phyloP scores from a whole-genome alignment of 2,797 vertebrate genomes.

The Poeciliopsis gracilis region DNA sequence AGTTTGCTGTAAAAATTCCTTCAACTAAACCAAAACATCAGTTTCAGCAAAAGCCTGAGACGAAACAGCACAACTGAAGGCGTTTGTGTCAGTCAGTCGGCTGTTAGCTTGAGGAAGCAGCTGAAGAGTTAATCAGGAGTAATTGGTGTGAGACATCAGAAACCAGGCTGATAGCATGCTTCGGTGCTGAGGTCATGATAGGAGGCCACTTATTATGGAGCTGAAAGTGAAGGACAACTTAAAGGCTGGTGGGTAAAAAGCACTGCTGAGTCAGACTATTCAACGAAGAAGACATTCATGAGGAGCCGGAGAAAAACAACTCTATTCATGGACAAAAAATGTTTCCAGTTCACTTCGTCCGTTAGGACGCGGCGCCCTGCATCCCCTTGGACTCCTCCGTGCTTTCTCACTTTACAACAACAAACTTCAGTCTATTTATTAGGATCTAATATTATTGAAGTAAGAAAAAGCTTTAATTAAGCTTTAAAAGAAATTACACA shows the following conservation, averaged over 20 bases:
- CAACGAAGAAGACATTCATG: conserved; percentile 8
- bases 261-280: conserved; percentile 50
- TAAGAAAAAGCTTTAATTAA: background rate
- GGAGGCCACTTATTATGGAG: conserved; percentile 38
- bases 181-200: conserved; percentile 70
- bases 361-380: background rate
- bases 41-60: conserved; percentile 35
- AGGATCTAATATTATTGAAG: background rate
- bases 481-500: too few relatives aligned
- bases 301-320: conserved; percentile 19
- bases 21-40: conserved; percentile 43
- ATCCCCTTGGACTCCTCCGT: background rate
- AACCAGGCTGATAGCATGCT: conserved; percentile 64
- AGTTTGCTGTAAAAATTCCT: conserved; percentile 41
- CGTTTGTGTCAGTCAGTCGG: conserved; percentile 65
- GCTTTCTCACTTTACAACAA: background rate
- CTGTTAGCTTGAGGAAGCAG: conserved; percentile 39
- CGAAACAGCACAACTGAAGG: conserved; percentile 23
- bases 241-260: conserved; percentile 43
- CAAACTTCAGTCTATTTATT: background rate
- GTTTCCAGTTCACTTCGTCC: background rate
- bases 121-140: conserved; percentile 60
- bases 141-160: conserved; percentile 72
- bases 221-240: conserved; percentile 49
- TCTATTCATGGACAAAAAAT: conserved; percentile 41